Base-by-base conservation (phyloP, 2,797 vertebrate genomes). In the Pteronotus mesoamericanus region DNA sequence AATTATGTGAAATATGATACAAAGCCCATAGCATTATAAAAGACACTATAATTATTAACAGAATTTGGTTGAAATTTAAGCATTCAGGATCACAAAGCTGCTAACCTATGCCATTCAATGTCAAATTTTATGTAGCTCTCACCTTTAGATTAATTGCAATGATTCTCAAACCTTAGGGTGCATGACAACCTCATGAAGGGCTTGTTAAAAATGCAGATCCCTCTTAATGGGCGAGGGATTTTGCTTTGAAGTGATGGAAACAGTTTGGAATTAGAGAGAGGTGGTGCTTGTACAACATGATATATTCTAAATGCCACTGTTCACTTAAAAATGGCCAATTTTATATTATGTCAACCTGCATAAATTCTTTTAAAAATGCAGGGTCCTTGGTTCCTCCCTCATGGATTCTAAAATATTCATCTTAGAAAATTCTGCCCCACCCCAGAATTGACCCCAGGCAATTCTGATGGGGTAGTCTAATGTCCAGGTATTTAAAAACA, bases 61-160 rank as follows among this genome's bases (percentile, higher is more conserved):
- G 51, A 90, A 86, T 97, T 95, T 96, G 96, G 97, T 92, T 97
- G 96, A 97, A 98, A 97, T 96, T 95, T 97, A 93, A 95, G 96
- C 91, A 97, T 95, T 95, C 94, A 97, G 96, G 96, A 96, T 98
- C 96, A 97, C 95, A 98, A 97, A 97, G 97, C 89, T 98, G 96
- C 95, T 98, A 97, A 97, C 94, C 84, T 97, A 72, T 87, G 95
- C 86, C 94, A 97, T 97, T 98, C 97, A 98, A 96, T 91, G 94
- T 98, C 97, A 98, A 96, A 96, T 97, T 98, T 48, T 97, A 98
- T 94, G 90, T 94, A 97, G 93, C 91, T 97, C 96, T 97, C 94
- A 96, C 96, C 94, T 97, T 98, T 77, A 89, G 71, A 91, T 94
- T 55, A 84, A 93, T 10, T 24, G 29, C 44, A n/a, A 24, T 6